Evolutionary conservation across 2,888 invertebrate genomes (phyloP).

Genomic region (Harpalus rubripes): DNA sequence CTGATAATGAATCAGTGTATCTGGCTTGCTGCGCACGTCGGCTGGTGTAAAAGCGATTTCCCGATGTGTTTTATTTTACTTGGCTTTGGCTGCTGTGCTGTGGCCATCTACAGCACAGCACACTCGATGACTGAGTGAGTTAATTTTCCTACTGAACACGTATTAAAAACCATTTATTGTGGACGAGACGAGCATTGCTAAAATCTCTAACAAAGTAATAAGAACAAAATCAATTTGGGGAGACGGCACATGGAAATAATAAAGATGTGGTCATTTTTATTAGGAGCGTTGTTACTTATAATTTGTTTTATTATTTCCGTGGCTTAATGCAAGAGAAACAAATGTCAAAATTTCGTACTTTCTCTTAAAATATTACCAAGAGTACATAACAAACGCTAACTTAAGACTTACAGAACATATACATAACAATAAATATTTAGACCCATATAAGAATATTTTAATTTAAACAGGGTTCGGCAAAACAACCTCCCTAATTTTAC

Average conservation of each 20-base stretch:
- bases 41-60: constrained; percentile 23
- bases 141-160: constrained; percentile 62
- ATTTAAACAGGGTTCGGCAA: too few species aligned
- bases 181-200: constrained; percentile 39
- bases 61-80: constrained; percentile 37
- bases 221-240: too few species aligned
- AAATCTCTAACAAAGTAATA: neutral
- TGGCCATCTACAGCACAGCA: neutral
- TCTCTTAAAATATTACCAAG: too few species aligned
- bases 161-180: constrained; percentile 66
- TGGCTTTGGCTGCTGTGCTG: neutral
- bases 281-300: too few species aligned
- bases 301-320: too few species aligned
- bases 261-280: neutral
- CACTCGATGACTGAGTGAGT: constrained; percentile 44
- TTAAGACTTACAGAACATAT: too few species aligned
- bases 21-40: neutral
- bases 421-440: too few species aligned
- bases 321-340: too few species aligned
- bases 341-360: too few species aligned
- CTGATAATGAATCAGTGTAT: constrained; percentile 2
- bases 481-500: too few species aligned
- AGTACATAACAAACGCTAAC: too few species aligned
- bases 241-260: neutral
- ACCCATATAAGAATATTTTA: too few species aligned